phyloP scores from a whole-genome alignment of 2,113 vertebrate genomes.

The Poecilia latipinna region DNA sequence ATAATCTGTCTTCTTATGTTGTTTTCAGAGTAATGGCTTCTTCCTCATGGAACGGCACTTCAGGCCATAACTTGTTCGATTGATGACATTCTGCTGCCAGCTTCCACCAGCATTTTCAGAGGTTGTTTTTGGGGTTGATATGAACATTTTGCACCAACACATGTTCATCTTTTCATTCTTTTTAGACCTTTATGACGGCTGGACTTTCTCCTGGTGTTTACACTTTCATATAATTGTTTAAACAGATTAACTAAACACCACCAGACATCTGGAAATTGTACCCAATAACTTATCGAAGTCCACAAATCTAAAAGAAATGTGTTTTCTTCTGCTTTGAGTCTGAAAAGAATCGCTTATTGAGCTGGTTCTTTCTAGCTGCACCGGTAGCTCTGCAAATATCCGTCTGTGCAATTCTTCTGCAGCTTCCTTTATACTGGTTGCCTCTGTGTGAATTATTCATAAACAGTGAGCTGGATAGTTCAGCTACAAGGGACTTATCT shows the following conservation, averaged over 20 bases:
- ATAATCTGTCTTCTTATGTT: background rate
- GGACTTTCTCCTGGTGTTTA: background rate
- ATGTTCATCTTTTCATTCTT: too few species aligned
- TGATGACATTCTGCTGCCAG: background rate
- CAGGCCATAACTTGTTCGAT: background rate
- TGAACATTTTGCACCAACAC: background rate
- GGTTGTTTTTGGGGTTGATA: background rate
- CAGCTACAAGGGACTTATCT: background rate
- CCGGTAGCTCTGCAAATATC: constrained; percentile 29
- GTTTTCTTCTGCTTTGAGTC: background rate
- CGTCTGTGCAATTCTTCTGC: constrained; percentile 9
- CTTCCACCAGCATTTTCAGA: background rate
- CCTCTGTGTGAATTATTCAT: constrained; percentile 37
- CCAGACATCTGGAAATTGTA: background rate
- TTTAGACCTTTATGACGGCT: background rate
- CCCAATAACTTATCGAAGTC: background rate
- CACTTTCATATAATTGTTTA: background rate
- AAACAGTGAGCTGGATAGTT: background rate
- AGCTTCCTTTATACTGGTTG: background rate
- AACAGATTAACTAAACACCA: background rate
- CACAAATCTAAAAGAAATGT: background rate
- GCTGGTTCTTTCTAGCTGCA: constrained; percentile 25
- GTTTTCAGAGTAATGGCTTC: background rate
- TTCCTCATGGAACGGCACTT: background rate
- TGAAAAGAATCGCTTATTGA: constrained; percentile 36